Evolutionary conservation across 2,797 vertebrate genomes (phyloP).

Genomic region (Hypotaenidia philippensis): DNA sequence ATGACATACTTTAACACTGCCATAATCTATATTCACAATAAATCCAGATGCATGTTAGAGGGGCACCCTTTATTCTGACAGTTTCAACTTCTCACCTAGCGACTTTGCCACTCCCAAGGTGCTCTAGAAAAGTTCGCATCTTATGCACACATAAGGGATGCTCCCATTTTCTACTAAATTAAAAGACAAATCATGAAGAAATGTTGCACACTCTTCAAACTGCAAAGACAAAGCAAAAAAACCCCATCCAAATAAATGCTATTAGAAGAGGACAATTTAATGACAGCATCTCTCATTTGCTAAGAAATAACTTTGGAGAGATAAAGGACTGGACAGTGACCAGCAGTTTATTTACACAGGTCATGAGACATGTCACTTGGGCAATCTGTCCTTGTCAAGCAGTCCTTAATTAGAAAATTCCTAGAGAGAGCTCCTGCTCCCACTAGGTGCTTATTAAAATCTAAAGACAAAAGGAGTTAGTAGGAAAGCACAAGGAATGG

Average conservation of each 20-base stretch:
- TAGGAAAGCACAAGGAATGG: conserved; percentile 52
- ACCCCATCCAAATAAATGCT: background rate
- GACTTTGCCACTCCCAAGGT: background rate
- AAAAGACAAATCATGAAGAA: conserved; percentile 13
- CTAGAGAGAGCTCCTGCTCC: conserved; percentile 59
- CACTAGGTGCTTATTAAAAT: conserved; percentile 68
- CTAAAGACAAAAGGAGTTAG: conserved; percentile 55
- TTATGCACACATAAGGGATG: background rate
- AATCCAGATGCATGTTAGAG: background rate
- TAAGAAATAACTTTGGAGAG: conserved; percentile 52
- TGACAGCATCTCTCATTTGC: conserved; percentile 67
- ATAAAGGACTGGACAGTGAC: conserved; percentile 57
- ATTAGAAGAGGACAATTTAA: conserved; percentile 40
- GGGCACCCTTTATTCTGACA: background rate
- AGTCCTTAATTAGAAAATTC: conserved; percentile 84
- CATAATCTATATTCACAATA: background rate
- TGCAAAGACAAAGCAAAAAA: conserved; percentile 14
- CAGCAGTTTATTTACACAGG: conserved; percentile 74
- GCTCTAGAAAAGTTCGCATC: background rate
- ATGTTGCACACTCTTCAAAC: conserved; percentile 8
- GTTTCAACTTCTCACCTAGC: background rate
- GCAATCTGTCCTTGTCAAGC: conserved; percentile 72
- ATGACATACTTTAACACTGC: background rate
- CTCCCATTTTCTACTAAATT: background rate
- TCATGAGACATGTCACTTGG: conserved; percentile 66